phyloP scores from a whole-genome alignment of 1,140 invertebrate species.

The Homarus americanus region DNA sequence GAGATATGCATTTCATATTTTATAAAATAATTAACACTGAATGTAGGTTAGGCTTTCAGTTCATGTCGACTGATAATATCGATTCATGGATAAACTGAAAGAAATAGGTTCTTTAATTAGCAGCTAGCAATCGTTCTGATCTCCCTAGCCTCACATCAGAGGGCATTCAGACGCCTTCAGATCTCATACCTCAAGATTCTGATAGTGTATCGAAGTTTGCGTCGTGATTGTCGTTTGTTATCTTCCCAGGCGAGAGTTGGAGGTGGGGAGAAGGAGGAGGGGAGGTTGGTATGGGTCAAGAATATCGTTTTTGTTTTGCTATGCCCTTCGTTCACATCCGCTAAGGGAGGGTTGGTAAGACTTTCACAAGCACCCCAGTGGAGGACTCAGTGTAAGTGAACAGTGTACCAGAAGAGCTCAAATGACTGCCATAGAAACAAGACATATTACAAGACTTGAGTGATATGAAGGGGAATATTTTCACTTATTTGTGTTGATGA shows the following conservation, averaged over 20 bases:
- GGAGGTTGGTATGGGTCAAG: not conserved
- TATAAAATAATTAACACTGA: not conserved
- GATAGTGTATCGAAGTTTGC: not conserved
- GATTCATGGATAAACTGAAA: not conserved
- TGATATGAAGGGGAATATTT: no score
- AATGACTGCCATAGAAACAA: no score
- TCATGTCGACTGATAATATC: not conserved
- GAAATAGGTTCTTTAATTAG: not conserved
- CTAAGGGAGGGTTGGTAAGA: not conserved
- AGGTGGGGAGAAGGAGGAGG: not conserved
- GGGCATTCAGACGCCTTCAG: not conserved
- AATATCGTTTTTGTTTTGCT: not conserved
- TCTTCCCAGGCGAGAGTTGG: not conserved
- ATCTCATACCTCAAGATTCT: slow-evolving; percentile 1
- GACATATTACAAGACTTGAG: no score
- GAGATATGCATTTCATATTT: not conserved
- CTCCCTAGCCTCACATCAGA: not conserved
- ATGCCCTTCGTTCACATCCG: not conserved
- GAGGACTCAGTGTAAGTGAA: no score
- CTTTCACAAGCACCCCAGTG: not conserved
- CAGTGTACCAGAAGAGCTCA: no score
- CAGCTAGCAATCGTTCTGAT: not conserved
- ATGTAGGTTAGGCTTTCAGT: not conserved
- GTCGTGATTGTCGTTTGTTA: not conserved
- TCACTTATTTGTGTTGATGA: no score